Conservation (phyloP, 2,797 vertebrate species). For the Pitangus sulphuratus region DNA sequence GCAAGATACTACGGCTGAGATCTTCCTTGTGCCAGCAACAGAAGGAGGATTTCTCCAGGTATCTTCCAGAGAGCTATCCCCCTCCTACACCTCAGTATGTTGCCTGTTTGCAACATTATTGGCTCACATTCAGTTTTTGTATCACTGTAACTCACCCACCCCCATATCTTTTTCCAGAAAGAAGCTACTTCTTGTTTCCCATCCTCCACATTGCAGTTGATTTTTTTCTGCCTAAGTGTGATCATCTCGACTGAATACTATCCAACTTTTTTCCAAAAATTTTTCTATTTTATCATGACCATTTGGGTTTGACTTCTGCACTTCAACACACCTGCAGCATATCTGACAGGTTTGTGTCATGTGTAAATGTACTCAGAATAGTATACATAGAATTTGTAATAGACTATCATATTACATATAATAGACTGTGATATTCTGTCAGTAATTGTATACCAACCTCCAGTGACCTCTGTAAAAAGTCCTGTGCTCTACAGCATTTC, state of each 20-base stretch:
- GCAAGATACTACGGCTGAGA: background rate
- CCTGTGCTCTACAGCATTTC: background rate
- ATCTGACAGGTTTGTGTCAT: background rate
- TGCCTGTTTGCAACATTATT: background rate
- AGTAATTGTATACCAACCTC: background rate
- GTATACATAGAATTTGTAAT: background rate
- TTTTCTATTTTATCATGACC: background rate
- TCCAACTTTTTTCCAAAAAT: background rate
- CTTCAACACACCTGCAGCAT: background rate
- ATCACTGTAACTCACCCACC: background rate
- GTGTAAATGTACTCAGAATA: background rate
- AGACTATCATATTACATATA: background rate
- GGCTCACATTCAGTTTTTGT: background rate
- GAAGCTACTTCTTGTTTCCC: background rate
- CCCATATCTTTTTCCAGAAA: background rate
- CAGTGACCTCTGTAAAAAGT: background rate
- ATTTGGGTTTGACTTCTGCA: background rate
- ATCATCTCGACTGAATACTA: background rate
- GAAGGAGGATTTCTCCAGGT: conserved; percentile 48
- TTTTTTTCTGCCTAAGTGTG: background rate
- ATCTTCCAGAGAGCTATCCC: background rate
- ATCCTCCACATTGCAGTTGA: background rate
- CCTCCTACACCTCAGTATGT: conserved; percentile 1
- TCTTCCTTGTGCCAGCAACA: conserved; percentile 9
- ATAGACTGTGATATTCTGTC: background rate